A percentile compares a stretch with the other conserved stretches of the same genome.
Evolutionary conservation across 2,797 vertebrate species (phyloP).

Genomic region (Phoeniculus purpureus): DNA sequence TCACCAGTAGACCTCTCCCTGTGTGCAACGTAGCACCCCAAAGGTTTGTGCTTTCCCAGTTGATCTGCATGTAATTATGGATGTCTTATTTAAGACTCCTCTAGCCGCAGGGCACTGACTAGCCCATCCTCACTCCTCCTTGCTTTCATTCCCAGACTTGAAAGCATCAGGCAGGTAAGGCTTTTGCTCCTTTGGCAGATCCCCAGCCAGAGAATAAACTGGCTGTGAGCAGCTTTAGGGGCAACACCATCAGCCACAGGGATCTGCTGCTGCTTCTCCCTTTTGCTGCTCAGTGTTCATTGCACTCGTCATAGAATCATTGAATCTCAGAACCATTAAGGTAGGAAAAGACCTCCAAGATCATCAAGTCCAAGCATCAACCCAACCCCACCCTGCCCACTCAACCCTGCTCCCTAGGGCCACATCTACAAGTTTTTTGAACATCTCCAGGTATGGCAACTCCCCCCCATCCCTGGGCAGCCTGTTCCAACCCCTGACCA

Average conservation of each 20-base stretch:
- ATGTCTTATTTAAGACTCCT: background rate
- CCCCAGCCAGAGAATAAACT: background rate
- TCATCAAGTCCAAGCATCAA: too few species aligned
- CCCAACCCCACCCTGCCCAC: too few species aligned
- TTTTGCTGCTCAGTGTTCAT: background rate
- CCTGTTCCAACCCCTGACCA: too few species aligned
- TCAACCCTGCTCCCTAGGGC: too few species aligned
- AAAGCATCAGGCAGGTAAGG: accelerated
- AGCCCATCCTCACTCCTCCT: background rate
- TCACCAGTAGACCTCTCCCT: accelerated
- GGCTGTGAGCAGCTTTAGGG: background rate
- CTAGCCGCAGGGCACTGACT: background rate
- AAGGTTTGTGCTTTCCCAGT: background rate
- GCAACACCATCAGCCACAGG: background rate
- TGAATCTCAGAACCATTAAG: too few species aligned
- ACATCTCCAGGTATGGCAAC: too few species aligned
- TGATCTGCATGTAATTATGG: background rate
- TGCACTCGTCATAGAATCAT: background rate
- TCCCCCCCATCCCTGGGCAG: too few species aligned
- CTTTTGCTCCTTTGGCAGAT: background rate
- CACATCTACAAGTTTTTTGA: too few species aligned
- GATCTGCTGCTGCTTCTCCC: background rate
- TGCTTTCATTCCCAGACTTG: background rate
- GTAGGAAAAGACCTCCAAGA: too few species aligned
- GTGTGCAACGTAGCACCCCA: background rate